Evolutionary conservation across 2,888 invertebrate species (phyloP).

Genomic region (Allygus modestus): DNA sequence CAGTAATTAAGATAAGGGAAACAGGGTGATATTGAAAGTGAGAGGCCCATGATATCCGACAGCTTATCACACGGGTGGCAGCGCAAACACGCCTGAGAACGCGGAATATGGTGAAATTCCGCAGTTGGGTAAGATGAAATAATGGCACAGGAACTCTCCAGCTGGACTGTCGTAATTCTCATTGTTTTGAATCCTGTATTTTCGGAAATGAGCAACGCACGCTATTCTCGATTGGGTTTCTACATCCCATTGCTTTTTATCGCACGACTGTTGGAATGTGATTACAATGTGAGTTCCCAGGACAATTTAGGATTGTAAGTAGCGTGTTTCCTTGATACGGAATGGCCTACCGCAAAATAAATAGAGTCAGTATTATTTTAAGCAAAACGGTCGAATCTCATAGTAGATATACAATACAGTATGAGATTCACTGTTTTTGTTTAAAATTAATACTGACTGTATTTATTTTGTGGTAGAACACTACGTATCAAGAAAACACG

Average conservation of each 20-base stretch:
- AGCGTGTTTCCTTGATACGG: background rate
- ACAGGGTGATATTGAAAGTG: constrained; percentile 11
- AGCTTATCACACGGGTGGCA: background rate
- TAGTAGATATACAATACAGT: too few relatives aligned
- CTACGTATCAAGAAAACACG: too few relatives aligned
- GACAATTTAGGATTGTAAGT: background rate
- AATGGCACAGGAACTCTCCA: background rate
- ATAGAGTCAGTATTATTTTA: too few relatives aligned
- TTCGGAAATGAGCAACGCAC: constrained; percentile 1
- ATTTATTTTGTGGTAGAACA: too few relatives aligned
- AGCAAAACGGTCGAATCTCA: background rate
- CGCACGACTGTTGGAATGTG: background rate
- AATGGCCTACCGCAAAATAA: background rate
- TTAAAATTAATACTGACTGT: too few relatives aligned
- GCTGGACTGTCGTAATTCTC: background rate
- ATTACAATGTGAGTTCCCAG: background rate
- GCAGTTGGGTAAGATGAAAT: constrained; percentile 14
- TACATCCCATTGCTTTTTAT: background rate
- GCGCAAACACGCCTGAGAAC: constrained; percentile 21
- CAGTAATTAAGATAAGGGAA: constrained; percentile 26
- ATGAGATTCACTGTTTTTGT: too few relatives aligned
- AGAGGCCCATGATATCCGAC: background rate
- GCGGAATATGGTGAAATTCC: constrained; percentile 29
- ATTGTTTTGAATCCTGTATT: constrained; percentile 26
- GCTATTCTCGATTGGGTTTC: constrained; percentile 4